Evolutionary conservation across 2,797 vertebrate species (phyloP), one percentile per base, ranked within the genome.

Genomic region (Siniperca undulata): DNA sequence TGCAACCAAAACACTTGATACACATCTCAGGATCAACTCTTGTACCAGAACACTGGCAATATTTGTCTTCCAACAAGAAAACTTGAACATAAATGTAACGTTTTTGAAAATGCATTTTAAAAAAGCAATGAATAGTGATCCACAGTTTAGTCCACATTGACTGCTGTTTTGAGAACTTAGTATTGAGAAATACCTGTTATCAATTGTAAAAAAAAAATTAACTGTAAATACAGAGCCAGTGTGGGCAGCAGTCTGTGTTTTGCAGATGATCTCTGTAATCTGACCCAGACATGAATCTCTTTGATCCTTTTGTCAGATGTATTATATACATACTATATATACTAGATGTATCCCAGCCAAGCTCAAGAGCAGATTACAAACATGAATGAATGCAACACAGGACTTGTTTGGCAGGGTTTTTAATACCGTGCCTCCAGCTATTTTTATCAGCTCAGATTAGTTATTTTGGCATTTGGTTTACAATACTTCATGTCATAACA

Each of bases 381-480:
- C 73, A 69, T 65, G 56, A 74, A 71, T 74, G 80, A 82, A 72
- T 40, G 10, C 50, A 83, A n/a, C 42, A 46, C 34, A 53, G 48
- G 48, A 68, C 65, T 72, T 83, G 83, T 70, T 66, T 70, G 77
- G 62, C 71, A 53, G 70, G 9, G 38, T 73, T 42, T 77, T 69
- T 44, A 58, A 53, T 24, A 24, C 19, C 0, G 7, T 20, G 72
- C 82, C 87, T 78, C 40, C 17, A 44, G 88, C 62, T 72, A 66
- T 42, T 71, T 77, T 40, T 67, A 65, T 50, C 53, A 70, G 27
- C 44, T 56, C 14, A 53, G 34, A 86, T 55, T 20, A 67, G 30
- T 81, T 19, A 60, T 42, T 76, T 61, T 86, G 68, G 77, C 53
- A 64, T 82, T 72, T 2, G 56, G 53, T 77, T 75, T 72, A 74